phyloP scores from a whole-genome alignment of 2,888 invertebrate species.

The Campoletis raptor region DNA sequence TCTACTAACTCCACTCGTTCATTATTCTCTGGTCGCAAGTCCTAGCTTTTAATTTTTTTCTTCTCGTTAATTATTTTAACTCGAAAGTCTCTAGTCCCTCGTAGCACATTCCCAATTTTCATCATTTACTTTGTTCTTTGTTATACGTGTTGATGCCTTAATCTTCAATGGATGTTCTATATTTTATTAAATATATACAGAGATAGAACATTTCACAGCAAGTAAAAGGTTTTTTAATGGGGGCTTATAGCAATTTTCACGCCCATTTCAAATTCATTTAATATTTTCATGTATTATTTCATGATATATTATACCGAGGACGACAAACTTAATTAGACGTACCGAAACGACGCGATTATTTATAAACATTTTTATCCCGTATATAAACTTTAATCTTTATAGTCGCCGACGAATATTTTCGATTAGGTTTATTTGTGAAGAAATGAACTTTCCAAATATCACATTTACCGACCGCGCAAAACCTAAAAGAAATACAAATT shows the following conservation, averaged over 20 bases:
- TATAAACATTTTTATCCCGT: background rate
- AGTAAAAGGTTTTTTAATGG: background rate
- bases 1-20: constrained; percentile 17
- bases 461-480: background rate
- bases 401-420: background rate
- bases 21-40: constrained; percentile 55
- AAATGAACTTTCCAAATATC: background rate
- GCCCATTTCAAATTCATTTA: background rate
- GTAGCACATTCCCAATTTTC: constrained; percentile 41
- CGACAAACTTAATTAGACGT: background rate
- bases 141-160: constrained; percentile 50
- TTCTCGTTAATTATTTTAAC: constrained; percentile 67
- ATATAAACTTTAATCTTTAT: background rate
- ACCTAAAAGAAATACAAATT: background rate
- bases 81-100: constrained; percentile 45
- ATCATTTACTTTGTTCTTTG: constrained; percentile 42
- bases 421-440: background rate
- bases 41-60: constrained; percentile 64
- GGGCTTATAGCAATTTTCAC: background rate
- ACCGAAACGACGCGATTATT: too few species aligned
- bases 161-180: constrained; percentile 25
- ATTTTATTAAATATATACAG: background rate
- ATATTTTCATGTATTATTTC: background rate
- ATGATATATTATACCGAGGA: background rate
- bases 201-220: background rate